Base-by-base conservation (phyloP, 2,888 invertebrate genomes). In the Lochmaea capreae region DNA sequence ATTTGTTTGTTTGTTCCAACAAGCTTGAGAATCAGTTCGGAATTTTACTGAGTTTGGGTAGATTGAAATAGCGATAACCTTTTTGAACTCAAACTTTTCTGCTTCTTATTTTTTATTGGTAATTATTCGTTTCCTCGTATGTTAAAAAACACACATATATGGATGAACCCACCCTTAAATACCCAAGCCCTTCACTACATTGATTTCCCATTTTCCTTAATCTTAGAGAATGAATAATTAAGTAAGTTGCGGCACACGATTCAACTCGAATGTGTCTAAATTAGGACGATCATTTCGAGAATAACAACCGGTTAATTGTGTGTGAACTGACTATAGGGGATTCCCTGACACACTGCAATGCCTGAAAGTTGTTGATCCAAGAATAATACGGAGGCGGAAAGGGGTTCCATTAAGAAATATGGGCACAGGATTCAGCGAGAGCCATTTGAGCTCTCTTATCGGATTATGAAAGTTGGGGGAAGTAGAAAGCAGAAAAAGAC, bases 241-340 rank as follows among this genome's bases (percentile, higher is more conserved):
- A 67, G 62, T 33, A 70, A 68, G 73, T 69, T 71, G 66, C 68
- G 69, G 69, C 73, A 72, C 72, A 75, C 76, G 73, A 76, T 77
- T 78, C 78, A 78, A 76, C 77, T 74, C 70, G 70, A 77, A 75
- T 71, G 78, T 77, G 78, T 74, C 75, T 78, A 69, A 78, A 77
- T 76, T 78, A 76, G 76, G 73, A 77, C 73, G 65, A 72, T 77
- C 77, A 78, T 78, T 76, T 76, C 71, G 62, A 67, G 76, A 75
- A 77, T 77, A 76, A 78, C 78, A 76, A 74, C 76, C 76, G 76
- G 77, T 77, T 76, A 78, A 78, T 78, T 78, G 76, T 76, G 76
- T 78, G 78, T 76, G 77, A 74, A 78, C 59, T 67, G 71, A 74
- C 67, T 72, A 71, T 49, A 67, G 72, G 71, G 73, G 75, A 74